phyloP scores from a whole-genome alignment of 2,888 invertebrate species.

The Euplagia quadripunctaria region DNA sequence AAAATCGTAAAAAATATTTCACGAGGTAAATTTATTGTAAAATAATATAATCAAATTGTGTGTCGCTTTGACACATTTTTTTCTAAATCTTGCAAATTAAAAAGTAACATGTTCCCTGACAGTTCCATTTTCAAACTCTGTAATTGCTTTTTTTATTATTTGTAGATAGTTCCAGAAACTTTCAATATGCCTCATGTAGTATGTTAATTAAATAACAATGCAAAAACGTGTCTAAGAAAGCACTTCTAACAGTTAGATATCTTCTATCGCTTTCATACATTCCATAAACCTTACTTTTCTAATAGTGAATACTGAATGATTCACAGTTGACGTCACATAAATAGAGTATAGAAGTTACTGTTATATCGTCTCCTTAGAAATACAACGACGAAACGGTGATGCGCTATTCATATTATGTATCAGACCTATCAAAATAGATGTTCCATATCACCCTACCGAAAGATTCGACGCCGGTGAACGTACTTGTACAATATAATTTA shows the following conservation, averaged over 20 bases:
- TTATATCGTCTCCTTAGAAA: background rate
- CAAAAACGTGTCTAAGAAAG: background rate
- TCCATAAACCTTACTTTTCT: background rate
- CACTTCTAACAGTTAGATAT: background rate
- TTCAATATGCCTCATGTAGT: no score
- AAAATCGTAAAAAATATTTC: no score
- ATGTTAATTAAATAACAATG: no score
- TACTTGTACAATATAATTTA: conserved; percentile 50
- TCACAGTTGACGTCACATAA: background rate
- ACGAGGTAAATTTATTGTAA: no score
- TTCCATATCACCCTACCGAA: background rate
- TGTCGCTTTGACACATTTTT: no score
- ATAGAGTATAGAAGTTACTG: background rate
- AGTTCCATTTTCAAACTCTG: no score
- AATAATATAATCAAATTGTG: no score
- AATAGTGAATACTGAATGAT: background rate
- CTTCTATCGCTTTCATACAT: background rate
- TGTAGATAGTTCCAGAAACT: no score
- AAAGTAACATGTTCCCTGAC: no score
- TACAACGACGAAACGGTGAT: background rate
- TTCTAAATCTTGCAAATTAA: no score
- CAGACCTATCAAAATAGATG: background rate
- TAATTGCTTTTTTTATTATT: no score
- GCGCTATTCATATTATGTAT: background rate
- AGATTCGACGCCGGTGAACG: background rate